Base-by-base conservation (phyloP, 2,797 vertebrate genomes). In the Characodon lateralis region DNA sequence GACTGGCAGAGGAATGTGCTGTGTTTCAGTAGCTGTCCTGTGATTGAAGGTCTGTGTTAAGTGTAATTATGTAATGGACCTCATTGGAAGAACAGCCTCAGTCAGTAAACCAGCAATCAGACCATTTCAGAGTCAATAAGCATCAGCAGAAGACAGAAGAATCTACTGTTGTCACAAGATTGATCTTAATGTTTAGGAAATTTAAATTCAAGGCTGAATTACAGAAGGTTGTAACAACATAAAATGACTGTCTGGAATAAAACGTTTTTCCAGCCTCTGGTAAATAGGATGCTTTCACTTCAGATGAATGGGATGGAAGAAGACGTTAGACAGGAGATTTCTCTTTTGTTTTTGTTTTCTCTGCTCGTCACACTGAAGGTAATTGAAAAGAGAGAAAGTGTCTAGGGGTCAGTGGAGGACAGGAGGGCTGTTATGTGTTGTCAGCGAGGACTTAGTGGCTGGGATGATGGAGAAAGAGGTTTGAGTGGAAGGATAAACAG, bases 21-120 rank as follows among this genome's bases (percentile, higher is more conserved):
- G 68, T 43, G 31, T 84, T 71, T 84, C 65, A 78, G 35, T 79
- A 26, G 77, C 73, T 50, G 39, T 68, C 69, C 55, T 26, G 50
- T 68, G 26, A 81, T 85, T 78, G 78, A 83, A 80, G 68, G 79
- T 69, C 71, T 75, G 50, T 7, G 31, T 83, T 81, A 78, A 28
- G 65, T 72, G 50, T 83, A 87, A 91, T 91, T 89, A 77, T 81
- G 87, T 91, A 89, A 91, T 89, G 82, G 88, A 79, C 50, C 75
- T 71, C 66, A 58, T 70, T 73, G 77, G 56, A 81, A 58, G 70
- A 84, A 53, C 72, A 70, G 75, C 81, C 80, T 48, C 76, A 74
- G 79, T 88, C 80, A 80, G 83, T 83, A 88, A 59, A 70, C 71
- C 79, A 83, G 85, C 83, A 81, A 78, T 88, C 85, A 82, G n/a